A percentile compares a stretch with the other conserved stretches of the same genome.
Conservation (phyloP, 64 coral and sea anemone genomes). For the Pocillopora damicornis region DNA sequence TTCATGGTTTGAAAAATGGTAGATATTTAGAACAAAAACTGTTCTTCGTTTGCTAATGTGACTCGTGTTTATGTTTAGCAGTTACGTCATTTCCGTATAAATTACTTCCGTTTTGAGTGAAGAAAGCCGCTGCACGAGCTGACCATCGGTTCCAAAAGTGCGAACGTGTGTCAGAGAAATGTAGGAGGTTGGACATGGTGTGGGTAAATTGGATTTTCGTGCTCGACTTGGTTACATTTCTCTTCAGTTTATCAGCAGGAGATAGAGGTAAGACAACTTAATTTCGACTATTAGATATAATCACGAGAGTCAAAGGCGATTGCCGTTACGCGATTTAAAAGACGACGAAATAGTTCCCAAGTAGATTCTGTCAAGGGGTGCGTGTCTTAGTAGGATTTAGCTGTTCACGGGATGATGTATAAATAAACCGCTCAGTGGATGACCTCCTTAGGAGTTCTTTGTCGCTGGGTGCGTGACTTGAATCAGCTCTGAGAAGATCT, state of each 20-base stretch:
- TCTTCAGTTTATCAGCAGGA: constrained; percentile 4
- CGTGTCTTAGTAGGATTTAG: constrained; percentile 3
- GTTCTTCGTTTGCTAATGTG: not conserved
- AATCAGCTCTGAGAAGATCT: constrained; percentile 13
- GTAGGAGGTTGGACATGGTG: not conserved
- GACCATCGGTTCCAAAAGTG: not conserved
- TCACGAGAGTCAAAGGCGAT: not conserved
- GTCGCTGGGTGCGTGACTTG: constrained; percentile 13
- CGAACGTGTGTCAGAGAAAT: not conserved
- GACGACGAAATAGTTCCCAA: not conserved
- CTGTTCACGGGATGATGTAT: not conserved
- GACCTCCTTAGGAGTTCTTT: not conserved
- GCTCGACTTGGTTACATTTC: not conserved
- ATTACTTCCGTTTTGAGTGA: constrained; percentile 37
- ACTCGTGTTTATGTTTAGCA: constrained; percentile 5
- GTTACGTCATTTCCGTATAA: constrained; percentile 41
- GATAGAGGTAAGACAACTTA: constrained; percentile 18
- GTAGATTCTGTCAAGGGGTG: not conserved
- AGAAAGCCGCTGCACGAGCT: constrained; percentile 40
- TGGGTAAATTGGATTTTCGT: constrained; percentile 19
- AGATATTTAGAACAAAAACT: too few species aligned
- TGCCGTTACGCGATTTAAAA: not conserved
- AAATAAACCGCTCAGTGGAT: not conserved
- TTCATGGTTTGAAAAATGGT: not conserved
- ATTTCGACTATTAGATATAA: not conserved